phyloP scores from a whole-genome alignment of 2,888 invertebrate species.

The Lissocephala sabroskyi region DNA sequence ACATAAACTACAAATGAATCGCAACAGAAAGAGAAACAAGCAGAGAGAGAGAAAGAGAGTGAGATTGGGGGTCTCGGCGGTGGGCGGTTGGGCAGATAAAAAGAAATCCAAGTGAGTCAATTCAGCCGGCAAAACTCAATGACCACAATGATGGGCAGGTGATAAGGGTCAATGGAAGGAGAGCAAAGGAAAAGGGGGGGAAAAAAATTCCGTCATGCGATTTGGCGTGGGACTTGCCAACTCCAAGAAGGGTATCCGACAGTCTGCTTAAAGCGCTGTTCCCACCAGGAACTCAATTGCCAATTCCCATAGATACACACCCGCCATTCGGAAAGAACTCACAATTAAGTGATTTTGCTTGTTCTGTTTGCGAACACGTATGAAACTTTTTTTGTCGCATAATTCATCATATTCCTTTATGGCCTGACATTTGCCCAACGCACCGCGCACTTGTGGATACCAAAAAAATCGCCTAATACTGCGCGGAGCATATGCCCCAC shows the following conservation, averaged over 20 bases:
- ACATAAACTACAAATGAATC: conserved; percentile 32
- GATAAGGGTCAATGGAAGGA: not conserved
- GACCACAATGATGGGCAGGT: not conserved
- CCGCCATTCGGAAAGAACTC: conserved; percentile 30
- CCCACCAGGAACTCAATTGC: no score
- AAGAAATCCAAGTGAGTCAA: conserved; percentile 47
- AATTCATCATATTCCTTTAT: conserved; percentile 52
- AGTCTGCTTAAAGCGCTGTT: no score
- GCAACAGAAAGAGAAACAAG: conserved; percentile 20
- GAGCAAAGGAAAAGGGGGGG: no score
- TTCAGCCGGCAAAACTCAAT: conserved; percentile 6
- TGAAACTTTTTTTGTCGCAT: conserved; percentile 2
- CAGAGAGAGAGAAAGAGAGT: conserved; percentile 23
- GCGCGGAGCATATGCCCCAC: conserved; percentile 1
- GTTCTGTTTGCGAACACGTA: conserved; percentile 23
- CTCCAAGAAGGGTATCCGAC: no score
- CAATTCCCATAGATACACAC: conserved; percentile 36
- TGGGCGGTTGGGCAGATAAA: no score
- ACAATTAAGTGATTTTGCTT: conserved; percentile 58
- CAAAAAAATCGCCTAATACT: conserved; percentile 3
- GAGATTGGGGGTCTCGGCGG: no score
- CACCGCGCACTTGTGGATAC: conserved; percentile 41
- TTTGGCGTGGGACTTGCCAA: no score
- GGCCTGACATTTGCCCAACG: conserved; percentile 46
- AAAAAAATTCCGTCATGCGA: no score